These are phyloP conservation scores for Orthonychiurus folsomi DNA, from an alignment of 2,888 invertebrate genomes.

Conservation along the genomic window DNA sequence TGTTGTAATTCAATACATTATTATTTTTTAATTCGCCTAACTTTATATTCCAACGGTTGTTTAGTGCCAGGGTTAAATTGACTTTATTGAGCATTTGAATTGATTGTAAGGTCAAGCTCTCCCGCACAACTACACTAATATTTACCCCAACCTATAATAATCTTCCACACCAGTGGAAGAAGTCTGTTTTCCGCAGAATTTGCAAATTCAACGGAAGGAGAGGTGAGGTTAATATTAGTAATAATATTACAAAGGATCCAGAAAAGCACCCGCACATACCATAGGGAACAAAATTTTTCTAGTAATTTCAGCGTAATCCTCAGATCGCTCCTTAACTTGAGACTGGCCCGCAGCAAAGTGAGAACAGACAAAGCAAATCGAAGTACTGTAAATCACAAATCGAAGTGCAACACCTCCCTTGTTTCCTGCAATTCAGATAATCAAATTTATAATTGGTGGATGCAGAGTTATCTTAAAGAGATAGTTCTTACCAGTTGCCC, in stretches of 20 bases:
- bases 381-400: constrained; percentile 82
- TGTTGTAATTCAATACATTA: too few species aligned
- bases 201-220: constrained; percentile 28
- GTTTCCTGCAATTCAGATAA: constrained; percentile 54
- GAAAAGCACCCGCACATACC: too few species aligned
- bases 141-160: background rate
- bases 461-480: too few species aligned
- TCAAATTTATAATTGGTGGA: constrained; percentile 3
- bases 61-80: too few species aligned
- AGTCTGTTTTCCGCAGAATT: too few species aligned
- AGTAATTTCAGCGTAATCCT: constrained; percentile 91
- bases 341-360: constrained; percentile 99
- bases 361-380: constrained; percentile 94
- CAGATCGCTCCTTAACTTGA: constrained; percentile 87
- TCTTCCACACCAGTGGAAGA: too few species aligned
- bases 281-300: constrained; percentile 82
- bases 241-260: too few species aligned
- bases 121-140: too few species aligned
- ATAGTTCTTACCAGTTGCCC: constrained; percentile 69
- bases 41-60: too few species aligned
- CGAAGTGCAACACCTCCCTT: constrained; percentile 93
- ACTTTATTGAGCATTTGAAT: too few species aligned
- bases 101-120: too few species aligned
- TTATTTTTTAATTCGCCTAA: too few species aligned
- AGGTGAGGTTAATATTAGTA: background rate